Percentiles rank a stretch among this genome's conserved stretches.
Conservation (phyloP, 1,140 invertebrate genomes). For the Lasioglossum baleicum region DNA sequence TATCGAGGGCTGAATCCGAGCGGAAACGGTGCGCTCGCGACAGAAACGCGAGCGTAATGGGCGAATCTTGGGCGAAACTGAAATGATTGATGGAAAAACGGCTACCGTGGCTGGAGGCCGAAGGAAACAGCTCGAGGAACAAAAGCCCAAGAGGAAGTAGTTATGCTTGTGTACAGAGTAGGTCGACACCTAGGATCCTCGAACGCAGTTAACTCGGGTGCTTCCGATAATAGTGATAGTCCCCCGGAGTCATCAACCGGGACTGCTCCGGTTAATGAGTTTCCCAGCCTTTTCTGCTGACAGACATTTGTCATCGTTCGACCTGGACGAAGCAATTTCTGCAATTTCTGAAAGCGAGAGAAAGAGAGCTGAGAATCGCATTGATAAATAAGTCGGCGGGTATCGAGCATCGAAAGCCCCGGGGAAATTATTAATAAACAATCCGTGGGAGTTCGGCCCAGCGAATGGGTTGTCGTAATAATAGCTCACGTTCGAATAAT, state of each 20-base stretch:
- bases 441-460: background rate
- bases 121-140: slow-evolving; percentile 46
- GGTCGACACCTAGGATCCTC: slow-evolving; percentile 44
- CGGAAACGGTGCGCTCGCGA: slow-evolving; percentile 9
- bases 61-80: slow-evolving; percentile 61
- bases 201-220: slow-evolving; percentile 54
- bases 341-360: background rate
- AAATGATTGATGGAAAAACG: slow-evolving; percentile 65
- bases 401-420: background rate
- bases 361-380: background rate
- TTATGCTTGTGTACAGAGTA: slow-evolving; percentile 51
- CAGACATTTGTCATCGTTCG: slow-evolving; percentile 53
- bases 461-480: no score
- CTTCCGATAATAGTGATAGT: slow-evolving; percentile 59
- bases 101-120: background rate
- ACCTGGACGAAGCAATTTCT: slow-evolving; percentile 38
- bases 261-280: slow-evolving; percentile 47
- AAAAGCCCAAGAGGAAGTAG: slow-evolving; percentile 59
- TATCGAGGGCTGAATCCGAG: slow-evolving; percentile 33
- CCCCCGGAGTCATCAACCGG: slow-evolving; percentile 46
- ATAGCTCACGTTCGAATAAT: no score
- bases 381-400: slow-evolving; percentile 4
- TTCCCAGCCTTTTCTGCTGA: slow-evolving; percentile 43
- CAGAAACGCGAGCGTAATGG: slow-evolving; percentile 53
- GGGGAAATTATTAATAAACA: background rate